Conservation (phyloP, 2,888 invertebrate genomes). For the Ormyrus rosae region DNA sequence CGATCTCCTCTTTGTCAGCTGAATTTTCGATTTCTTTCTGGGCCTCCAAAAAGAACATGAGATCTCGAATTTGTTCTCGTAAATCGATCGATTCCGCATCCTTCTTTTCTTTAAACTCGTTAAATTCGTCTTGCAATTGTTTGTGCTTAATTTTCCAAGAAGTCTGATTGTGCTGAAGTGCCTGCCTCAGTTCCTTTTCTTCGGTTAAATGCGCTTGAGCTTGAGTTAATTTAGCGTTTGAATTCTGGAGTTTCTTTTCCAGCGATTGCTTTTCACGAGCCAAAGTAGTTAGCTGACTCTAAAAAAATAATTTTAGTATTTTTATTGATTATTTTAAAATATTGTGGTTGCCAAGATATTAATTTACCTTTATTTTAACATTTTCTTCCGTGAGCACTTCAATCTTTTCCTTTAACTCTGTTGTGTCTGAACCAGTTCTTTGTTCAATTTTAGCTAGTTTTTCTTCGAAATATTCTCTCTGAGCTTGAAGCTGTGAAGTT, state of each 20-base stretch:
- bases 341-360: background rate
- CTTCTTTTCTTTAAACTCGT: slow-evolving; percentile 74
- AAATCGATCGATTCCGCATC: slow-evolving; percentile 87
- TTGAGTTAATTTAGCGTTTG: slow-evolving; percentile 81
- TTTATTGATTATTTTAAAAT: background rate
- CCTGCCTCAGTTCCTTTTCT: slow-evolving; percentile 89
- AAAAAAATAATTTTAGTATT: slow-evolving; percentile 61
- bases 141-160: slow-evolving; percentile 82
- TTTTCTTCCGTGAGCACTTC: slow-evolving; percentile 77
- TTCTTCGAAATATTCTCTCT: slow-evolving; percentile 94
- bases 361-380: slow-evolving; percentile 68
- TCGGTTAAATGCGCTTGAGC: slow-evolving; percentile 86
- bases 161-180: slow-evolving; percentile 85
- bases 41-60: slow-evolving; percentile 98
- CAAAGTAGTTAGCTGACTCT: slow-evolving; percentile 78
- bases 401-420: slow-evolving; percentile 78
- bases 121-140: slow-evolving; percentile 68
- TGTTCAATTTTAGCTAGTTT: slow-evolving; percentile 78
- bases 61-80: slow-evolving; percentile 94
- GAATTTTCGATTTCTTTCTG: slow-evolving; percentile 81
- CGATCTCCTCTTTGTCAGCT: slow-evolving; percentile 79
- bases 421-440: slow-evolving; percentile 77
- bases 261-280: slow-evolving; percentile 82
- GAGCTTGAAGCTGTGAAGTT: slow-evolving; percentile 96
- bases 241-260: slow-evolving; percentile 84